Conservation (phyloP, 1,140 invertebrate species). For the Drosophila asahinai region DNA sequence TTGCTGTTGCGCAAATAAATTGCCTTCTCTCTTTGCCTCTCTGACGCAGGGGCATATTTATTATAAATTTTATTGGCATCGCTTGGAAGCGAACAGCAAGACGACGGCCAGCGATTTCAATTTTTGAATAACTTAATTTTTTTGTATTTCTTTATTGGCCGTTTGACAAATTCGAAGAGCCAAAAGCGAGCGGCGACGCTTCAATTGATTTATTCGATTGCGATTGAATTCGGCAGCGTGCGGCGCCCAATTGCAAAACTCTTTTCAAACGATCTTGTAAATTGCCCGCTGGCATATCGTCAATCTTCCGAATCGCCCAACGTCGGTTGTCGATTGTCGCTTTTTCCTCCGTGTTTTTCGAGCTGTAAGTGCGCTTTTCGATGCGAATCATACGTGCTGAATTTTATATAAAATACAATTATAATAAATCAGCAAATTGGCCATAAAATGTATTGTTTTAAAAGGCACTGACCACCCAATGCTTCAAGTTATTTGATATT, state of each 20-base stretch:
- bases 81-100: constrained; percentile 9
- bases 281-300: constrained; percentile 44
- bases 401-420: constrained; percentile 8
- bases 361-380: constrained; percentile 18
- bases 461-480: background rate
- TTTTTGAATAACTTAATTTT: constrained; percentile 67
- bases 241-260: constrained; percentile 57
- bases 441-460: background rate
- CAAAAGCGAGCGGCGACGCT: constrained; percentile 42
- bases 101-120: constrained; percentile 58
- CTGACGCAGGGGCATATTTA: constrained; percentile 57
- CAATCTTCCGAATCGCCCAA: constrained; percentile 10
- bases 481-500: background rate
- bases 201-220: constrained; percentile 84
- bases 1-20: constrained; percentile 65
- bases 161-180: constrained; percentile 78
- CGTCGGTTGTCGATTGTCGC: constrained; percentile 15
- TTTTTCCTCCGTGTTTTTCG: constrained; percentile 22
- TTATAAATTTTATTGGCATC: constrained; percentile 76
- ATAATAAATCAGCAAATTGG: background rate
- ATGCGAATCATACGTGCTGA: constrained; percentile 34
- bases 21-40: constrained; percentile 39
- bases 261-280: constrained; percentile 70
- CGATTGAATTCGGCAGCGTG: constrained; percentile 55
- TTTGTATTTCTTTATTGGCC: constrained; percentile 69